Evolutionary conservation across 2,113 vertebrate genomes (phyloP), one percentile per base, ranked within the genome.

Genomic region (Myxocyprinus asiaticus): DNA sequence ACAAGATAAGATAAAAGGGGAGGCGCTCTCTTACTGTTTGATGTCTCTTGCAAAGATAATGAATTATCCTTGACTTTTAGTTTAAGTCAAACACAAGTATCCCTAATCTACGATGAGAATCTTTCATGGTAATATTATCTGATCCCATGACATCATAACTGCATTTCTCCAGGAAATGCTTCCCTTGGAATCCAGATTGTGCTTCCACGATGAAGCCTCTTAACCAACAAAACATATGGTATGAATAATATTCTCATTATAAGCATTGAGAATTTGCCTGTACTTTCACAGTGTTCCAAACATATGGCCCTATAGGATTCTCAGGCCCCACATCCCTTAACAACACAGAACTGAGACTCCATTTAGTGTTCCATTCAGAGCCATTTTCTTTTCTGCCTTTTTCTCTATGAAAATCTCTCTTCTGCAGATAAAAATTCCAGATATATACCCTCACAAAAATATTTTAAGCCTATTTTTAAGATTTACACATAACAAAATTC

Each of bases 201-300:
- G 85, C 84, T 77, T 78, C 86, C 84, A 85, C 88, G 92, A 91
- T 90, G 88, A 84, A 85, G 87, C 86, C 86, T 91, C 88, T 91
- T 22, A 63, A 86, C 89, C 89, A 86, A 93, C 88, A 78, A 81
- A 93, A 92, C 91, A 93, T 93, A 92, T 88, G 91, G 89, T 90
- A 93, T 92, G 90, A 94, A 94, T 94, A 93, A 93, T 89, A 86
- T 85, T 85, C 88, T 91, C 91, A 91, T 87, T 68, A 88, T 85
- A 92, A 93, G 90, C 90, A 91, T 90, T 88, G 88, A 93, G 90
- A 86, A 81, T 84, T 91, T 88, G 90, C 88, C 22, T 33, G 22
- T 33, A 33, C 22, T 33, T 33, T 33, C 22, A 33, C 22, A 33
- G 3, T 33, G 22, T 33, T 33, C 22, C 22, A 33, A 33, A 33